Evolutionary conservation across 1,140 invertebrate species (phyloP).

Genomic region (Aphidius gifuensis): DNA sequence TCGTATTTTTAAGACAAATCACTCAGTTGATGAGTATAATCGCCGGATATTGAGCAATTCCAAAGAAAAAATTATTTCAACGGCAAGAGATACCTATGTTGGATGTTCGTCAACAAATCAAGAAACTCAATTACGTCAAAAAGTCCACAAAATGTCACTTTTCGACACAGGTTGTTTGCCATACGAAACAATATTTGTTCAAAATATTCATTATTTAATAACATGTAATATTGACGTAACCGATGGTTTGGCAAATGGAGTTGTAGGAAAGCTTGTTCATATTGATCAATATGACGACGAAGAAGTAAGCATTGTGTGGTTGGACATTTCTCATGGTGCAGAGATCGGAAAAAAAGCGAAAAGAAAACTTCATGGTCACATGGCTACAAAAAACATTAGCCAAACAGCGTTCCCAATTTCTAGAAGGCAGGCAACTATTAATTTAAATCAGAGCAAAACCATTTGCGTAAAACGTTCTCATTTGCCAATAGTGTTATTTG

Average conservation of each 20-base stretch:
- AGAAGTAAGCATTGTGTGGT: constrained; percentile 7
- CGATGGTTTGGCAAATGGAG: constrained; percentile 5
- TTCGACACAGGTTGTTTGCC: constrained; percentile 15
- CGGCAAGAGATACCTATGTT: not conserved
- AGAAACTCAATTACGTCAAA: not conserved
- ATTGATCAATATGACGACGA: not conserved
- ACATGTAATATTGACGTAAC: constrained; percentile 6
- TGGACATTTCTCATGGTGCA: not conserved
- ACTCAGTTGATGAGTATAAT: constrained; percentile 37
- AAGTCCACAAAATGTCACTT: constrained; percentile 2
- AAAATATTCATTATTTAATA: constrained; percentile 6
- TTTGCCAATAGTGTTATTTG: constrained; percentile 17
- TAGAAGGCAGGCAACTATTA: not conserved
- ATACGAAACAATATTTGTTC: constrained; percentile 5
- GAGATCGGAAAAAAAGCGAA: not conserved
- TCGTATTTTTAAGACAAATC: constrained; percentile 30
- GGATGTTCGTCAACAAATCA: not conserved
- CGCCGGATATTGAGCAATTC: no score
- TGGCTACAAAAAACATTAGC: no score
- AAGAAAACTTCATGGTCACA: constrained; percentile 1
- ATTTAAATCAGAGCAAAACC: constrained; percentile 15
- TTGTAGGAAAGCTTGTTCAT: not conserved
- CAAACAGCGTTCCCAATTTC: constrained; percentile 7
- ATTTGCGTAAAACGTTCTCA: constrained; percentile 15
- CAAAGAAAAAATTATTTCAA: constrained; percentile 11